phyloP scores from a whole-genome alignment of 30 jellyfish, hydroid and myxozoan species.

The Hydra vulgaris region DNA sequence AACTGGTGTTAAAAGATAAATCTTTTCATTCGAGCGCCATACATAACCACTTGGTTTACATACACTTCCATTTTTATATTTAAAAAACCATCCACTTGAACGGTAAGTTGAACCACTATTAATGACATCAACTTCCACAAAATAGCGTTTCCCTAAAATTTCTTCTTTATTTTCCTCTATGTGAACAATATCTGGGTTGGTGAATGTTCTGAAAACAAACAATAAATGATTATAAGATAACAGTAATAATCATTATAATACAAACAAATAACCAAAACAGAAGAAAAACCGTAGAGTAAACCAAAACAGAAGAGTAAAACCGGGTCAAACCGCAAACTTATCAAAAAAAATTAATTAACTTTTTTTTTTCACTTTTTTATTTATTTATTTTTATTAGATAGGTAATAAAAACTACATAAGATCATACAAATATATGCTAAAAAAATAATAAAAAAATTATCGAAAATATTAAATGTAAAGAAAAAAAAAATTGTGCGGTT shows the following conservation, averaged over 20 bases:
- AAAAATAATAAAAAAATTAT: too few species aligned
- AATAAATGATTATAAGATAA: neutral
- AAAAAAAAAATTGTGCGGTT: too few species aligned
- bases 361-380: too few species aligned
- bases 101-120: slow-evolving; percentile 31
- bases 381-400: too few species aligned
- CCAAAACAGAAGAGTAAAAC: too few species aligned
- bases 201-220: slow-evolving; percentile 25
- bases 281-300: too few species aligned
- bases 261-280: too few species aligned
- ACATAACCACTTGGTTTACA: slow-evolving; percentile 60
- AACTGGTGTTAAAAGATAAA: slow-evolving; percentile 57
- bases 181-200: slow-evolving; percentile 40
- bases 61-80: slow-evolving; percentile 23
- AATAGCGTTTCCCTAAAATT: slow-evolving; percentile 56
- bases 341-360: too few species aligned
- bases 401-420: too few species aligned
- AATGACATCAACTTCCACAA: slow-evolving; percentile 68
- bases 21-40: slow-evolving; percentile 39
- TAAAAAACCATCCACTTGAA: slow-evolving; percentile 57
- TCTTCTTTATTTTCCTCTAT: slow-evolving; percentile 75
- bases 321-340: too few species aligned
- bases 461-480: too few species aligned
- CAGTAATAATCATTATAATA: neutral
- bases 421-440: too few species aligned